These are phyloP conservation scores for Resseliella maxima DNA, from an alignment of 2,888 invertebrate genomes.

Conservation along the genomic window DNA sequence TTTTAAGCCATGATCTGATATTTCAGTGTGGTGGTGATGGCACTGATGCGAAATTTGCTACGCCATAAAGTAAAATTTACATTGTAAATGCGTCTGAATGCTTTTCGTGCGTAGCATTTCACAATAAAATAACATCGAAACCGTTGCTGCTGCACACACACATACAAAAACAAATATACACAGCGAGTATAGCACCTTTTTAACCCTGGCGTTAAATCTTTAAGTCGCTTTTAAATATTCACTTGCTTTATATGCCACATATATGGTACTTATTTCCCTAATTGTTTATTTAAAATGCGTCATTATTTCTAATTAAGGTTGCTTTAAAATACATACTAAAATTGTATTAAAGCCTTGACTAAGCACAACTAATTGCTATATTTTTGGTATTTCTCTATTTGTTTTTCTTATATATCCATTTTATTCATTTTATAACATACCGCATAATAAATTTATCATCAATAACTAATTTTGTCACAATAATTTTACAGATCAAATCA, in stretches of 20 bases:
- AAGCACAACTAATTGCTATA: too few relatives aligned
- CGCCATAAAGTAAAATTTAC: conserved; percentile 46
- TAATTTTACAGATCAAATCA: too few relatives aligned
- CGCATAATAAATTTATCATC: too few relatives aligned
- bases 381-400: too few relatives aligned
- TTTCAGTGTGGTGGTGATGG: not conserved
- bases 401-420: too few relatives aligned
- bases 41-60: not conserved
- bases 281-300: not conserved
- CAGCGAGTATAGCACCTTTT: not conserved
- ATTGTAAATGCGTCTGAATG: conserved; percentile 31
- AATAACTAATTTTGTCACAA: too few relatives aligned
- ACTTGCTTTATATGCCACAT: not conserved
- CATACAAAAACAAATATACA: not conserved
- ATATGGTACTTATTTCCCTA: not conserved
- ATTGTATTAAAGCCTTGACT: too few relatives aligned
- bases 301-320: not conserved
- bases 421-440: too few relatives aligned
- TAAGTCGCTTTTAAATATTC: not conserved
- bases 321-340: too few relatives aligned
- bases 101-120: conserved; percentile 21
- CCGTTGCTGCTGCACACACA: not conserved
- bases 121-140: not conserved
- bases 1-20: not conserved
- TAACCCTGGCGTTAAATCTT: not conserved